Evolutionary conservation across 2,113 vertebrate genomes (phyloP).

Genomic region (Rhipidura dahli): DNA sequence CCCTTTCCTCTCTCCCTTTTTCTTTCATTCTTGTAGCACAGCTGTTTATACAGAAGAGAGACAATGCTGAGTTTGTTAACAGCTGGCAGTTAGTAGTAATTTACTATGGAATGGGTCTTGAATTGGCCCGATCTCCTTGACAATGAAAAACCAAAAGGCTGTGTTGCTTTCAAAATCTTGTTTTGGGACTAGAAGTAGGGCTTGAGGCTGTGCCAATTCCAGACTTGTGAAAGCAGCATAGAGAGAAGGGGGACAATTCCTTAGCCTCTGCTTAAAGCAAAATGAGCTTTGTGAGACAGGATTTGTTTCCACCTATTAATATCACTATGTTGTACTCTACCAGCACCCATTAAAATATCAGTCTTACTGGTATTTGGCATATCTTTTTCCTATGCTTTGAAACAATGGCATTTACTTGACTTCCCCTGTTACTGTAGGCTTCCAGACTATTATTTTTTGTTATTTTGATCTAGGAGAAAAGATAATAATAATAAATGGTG

Average conservation of each 20-base stretch:
- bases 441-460: not conserved
- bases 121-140: constrained; percentile 3
- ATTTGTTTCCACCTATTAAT: not conserved
- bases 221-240: not conserved
- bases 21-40: constrained; percentile 32
- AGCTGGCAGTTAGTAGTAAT: constrained; percentile 31
- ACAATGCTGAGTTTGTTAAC: constrained; percentile 51
- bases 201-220: not conserved
- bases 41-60: constrained; percentile 40
- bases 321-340: not conserved
- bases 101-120: constrained; percentile 20
- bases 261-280: not conserved
- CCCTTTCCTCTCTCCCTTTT: constrained; percentile 22
- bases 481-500: not conserved
- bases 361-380: not conserved
- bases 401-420: not conserved
- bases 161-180: constrained; percentile 41
- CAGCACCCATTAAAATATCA: not conserved
- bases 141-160: not conserved
- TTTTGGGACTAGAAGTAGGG: not conserved
- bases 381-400: not conserved
- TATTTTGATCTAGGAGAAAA: not conserved
- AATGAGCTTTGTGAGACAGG: not conserved
- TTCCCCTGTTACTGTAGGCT: not conserved
- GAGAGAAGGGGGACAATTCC: not conserved